These are phyloP conservation scores for Meiosimyza decipiens DNA, from an alignment of 2,888 invertebrate genomes.

Conservation along the genomic window DNA sequence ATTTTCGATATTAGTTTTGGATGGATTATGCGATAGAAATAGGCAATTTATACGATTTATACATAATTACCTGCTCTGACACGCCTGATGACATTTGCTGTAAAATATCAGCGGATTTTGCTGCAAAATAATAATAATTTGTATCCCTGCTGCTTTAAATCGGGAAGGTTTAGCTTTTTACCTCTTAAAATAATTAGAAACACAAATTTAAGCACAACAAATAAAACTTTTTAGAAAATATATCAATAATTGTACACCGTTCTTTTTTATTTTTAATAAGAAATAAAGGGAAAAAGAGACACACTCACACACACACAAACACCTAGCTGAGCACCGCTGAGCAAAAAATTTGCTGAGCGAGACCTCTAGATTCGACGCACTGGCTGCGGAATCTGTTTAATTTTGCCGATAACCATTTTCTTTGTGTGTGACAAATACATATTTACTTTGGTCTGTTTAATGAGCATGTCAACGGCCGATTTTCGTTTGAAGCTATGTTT, in stretches of 20 bases:
- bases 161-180: constrained; percentile 36
- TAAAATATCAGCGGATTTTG: constrained; percentile 56
- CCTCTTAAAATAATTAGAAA: constrained; percentile 50
- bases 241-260: constrained; percentile 50
- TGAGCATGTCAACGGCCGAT: constrained; percentile 44
- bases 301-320: constrained; percentile 37
- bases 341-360: constrained; percentile 28
- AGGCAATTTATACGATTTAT: constrained; percentile 40
- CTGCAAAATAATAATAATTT: constrained; percentile 46
- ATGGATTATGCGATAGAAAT: constrained; percentile 33
- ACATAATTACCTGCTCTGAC: constrained; percentile 82
- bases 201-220: constrained; percentile 54
- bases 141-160: constrained; percentile 25
- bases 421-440: constrained; percentile 40
- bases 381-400: constrained; percentile 34
- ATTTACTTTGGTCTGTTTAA: constrained; percentile 35
- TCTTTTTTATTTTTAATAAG: constrained; percentile 45
- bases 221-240: constrained; percentile 53
- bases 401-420: constrained; percentile 45
- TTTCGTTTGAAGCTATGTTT: background rate
- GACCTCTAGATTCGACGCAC: constrained; percentile 36
- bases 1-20: constrained; percentile 2
- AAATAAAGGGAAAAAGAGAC: constrained; percentile 30
- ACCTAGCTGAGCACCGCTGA: constrained; percentile 27
- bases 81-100: constrained; percentile 90